These are phyloP conservation scores for Squalus acanthias DNA, from an alignment of 2,797 vertebrate genomes.

Conservation along the genomic window DNA sequence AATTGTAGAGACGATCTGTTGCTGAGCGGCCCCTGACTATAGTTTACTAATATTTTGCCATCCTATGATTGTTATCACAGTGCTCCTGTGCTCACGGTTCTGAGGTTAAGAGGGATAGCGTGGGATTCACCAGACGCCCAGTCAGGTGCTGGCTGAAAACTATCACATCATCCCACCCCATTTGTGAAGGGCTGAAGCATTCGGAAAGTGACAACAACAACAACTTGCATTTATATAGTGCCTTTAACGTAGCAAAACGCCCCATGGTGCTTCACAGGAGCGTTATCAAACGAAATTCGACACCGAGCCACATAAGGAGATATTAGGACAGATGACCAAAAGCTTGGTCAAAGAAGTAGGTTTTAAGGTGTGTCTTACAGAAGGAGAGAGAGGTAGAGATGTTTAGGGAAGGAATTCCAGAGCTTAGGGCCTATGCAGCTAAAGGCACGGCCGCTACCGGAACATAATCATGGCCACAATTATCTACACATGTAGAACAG, in stretches of 20 bases:
- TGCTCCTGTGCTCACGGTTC: background rate
- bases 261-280: background rate
- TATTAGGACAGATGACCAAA: background rate
- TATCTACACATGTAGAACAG: background rate
- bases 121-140: background rate
- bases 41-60: background rate
- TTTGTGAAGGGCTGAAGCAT: background rate
- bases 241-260: background rate
- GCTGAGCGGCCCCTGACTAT: background rate
- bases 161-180: no score
- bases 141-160: background rate
- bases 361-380: background rate
- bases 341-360: no score
- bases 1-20: background rate
- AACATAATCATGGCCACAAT: background rate
- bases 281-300: background rate
- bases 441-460: background rate
- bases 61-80: background rate
- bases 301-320: background rate
- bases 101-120: background rate
- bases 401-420: background rate
- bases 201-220: background rate
- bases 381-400: background rate
- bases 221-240: background rate
- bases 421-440: background rate